Percentiles rank a stretch among this genome's conserved stretches.
Conservation (phyloP, 2,797 vertebrate species). For the Eulemur rubriventer region DNA sequence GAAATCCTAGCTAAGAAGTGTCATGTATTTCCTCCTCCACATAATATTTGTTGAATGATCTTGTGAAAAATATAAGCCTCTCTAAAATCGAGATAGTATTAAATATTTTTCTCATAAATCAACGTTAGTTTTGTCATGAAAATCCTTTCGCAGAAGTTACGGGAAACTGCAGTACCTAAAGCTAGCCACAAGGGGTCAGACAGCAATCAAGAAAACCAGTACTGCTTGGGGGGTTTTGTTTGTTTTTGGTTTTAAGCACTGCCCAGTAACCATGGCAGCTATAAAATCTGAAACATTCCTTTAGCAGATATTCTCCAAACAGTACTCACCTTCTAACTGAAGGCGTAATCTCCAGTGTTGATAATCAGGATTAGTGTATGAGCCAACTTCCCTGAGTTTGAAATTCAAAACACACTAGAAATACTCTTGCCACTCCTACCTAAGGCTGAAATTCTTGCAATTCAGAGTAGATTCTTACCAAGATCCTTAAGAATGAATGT, state of each 20-base stretch:
- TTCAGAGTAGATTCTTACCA: background rate
- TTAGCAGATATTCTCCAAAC: background rate
- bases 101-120: background rate
- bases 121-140: background rate
- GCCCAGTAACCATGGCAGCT: background rate
- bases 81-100: background rate
- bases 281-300: background rate
- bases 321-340: background rate
- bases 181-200: constrained; percentile 35
- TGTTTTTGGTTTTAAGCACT: background rate
- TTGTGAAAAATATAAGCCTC: background rate
- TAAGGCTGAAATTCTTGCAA: background rate
- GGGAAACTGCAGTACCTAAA: background rate
- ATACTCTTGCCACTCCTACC: background rate
- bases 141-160: background rate
- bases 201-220: background rate
- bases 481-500: background rate
- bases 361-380: background rate
- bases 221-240: fast-evolving
- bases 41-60: background rate
- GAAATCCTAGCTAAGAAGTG: background rate
- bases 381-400: background rate
- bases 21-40: background rate
- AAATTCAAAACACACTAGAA: background rate
- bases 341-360: background rate